Evolutionary conservation across 2,888 invertebrate species (phyloP), one percentile per base, ranked within the genome.

Genomic region (Pterostichus madidus): DNA sequence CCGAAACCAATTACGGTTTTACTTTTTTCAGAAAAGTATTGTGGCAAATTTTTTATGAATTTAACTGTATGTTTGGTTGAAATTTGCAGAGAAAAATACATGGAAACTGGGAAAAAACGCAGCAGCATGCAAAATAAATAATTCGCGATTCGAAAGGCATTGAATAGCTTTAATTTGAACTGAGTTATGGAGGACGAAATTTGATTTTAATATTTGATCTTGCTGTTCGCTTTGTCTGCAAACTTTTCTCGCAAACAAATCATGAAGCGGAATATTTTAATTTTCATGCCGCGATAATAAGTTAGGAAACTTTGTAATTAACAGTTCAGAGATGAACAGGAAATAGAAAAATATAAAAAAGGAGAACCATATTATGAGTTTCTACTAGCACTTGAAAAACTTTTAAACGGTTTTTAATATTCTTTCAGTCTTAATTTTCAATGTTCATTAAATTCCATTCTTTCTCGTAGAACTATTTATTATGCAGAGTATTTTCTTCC

Each of bases 181-280:
- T 73, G 17, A 44, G 46, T 68, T 68, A 73, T 44, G 24, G 11
- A 24, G 24, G 31, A 49, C 46, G 31, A 53, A 76, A 76, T 76
- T 73, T 73, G 73, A 73, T 73, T 76, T 76, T 76, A 76, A 76
- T 76, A 76, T 76, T 76, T 76, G 76, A 76, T 76, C 53, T 76
- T 49, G 35, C 76, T 76, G 53, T 15, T 13, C 49, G 49, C 76
- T 53, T 76, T 76, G 76, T 76, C 53, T 76, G 49, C 11, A 53
- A 76, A 76, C 31, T 76, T 76, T 76, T 44, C 73, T 39, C 73
- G 76, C 76, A 76, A 76, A 76, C 53, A 76, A 76, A 76, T 76
- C 76, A 53, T 76, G 44, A 76, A 53, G 76, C 76, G 32, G 76
- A 76, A 76, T 76, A 76, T 76, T 76, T 76, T 76, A 76, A 76